phyloP scores from a whole-genome alignment of 2,888 invertebrate species.

The Linyphia triangularis region DNA sequence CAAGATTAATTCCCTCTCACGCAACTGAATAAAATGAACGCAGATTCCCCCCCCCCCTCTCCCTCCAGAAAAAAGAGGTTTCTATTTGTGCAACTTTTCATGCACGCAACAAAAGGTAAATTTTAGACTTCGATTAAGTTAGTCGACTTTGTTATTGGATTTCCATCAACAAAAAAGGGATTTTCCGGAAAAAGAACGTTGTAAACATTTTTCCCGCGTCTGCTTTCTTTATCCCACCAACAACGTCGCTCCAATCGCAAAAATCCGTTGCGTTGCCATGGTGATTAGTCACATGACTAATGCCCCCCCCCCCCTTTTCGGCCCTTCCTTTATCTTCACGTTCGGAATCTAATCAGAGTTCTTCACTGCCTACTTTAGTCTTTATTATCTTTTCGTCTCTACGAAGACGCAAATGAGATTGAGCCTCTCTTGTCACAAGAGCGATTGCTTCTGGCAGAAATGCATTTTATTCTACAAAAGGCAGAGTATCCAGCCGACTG shows the following conservation, averaged over 20 bases:
- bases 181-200: conserved; percentile 9
- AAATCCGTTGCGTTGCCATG: conserved; percentile 43
- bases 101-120: conserved; percentile 22
- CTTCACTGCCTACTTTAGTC: conserved; percentile 5
- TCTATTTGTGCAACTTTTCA: conserved; percentile 1
- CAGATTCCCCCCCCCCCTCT: neutral
- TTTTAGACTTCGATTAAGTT: conserved; percentile 29
- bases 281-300: conserved; percentile 18
- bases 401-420: conserved; percentile 46
- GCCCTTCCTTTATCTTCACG: neutral
- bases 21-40: neutral
- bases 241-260: conserved; percentile 38
- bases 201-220: conserved; percentile 38
- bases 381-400: conserved; percentile 1
- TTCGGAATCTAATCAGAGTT: conserved; percentile 54
- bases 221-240: conserved; percentile 24
- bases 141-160: conserved; percentile 39
- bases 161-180: conserved; percentile 32
- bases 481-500: too few species aligned
- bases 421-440: conserved; percentile 21
- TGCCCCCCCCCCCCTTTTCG: neutral
- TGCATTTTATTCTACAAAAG: neutral
- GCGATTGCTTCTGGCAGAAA: conserved; percentile 24
- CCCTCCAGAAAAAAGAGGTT: neutral
- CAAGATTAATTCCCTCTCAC: neutral